Evolutionary conservation across 1,140 invertebrate species (phyloP).

Genomic region (Caerostris darwini): DNA sequence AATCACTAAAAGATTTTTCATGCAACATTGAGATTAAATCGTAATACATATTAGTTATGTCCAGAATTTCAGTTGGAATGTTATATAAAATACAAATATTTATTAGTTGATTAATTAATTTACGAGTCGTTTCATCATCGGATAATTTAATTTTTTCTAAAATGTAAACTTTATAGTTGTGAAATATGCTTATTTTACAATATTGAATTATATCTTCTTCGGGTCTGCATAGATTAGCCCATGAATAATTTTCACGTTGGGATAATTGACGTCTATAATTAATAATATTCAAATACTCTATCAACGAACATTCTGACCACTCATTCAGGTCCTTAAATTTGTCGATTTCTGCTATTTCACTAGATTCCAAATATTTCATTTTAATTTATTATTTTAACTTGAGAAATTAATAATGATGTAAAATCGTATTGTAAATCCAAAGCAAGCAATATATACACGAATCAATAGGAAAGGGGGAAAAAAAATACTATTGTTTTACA

Average conservation of each 20-base stretch:
- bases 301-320: background rate
- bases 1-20: background rate
- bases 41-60: background rate
- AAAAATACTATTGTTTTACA: too few relatives aligned
- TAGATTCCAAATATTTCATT: too few relatives aligned
- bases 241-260: background rate
- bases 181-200: background rate
- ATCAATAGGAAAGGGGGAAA: too few relatives aligned
- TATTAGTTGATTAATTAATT: background rate
- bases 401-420: too few relatives aligned
- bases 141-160: background rate
- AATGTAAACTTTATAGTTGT: background rate
- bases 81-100: background rate
- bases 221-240: background rate
- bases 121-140: background rate
- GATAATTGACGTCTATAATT: background rate
- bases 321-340: background rate
- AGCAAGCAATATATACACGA: too few relatives aligned
- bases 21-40: background rate
- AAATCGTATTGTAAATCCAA: too few relatives aligned
- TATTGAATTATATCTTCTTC: background rate
- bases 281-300: conserved; percentile 41
- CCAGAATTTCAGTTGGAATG: too few relatives aligned
- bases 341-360: too few relatives aligned
- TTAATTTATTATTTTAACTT: too few relatives aligned